Evolutionary conservation across 2,113 vertebrate genomes (phyloP), one percentile per base, ranked within the genome.

Genomic region (Osmerus mordax): DNA sequence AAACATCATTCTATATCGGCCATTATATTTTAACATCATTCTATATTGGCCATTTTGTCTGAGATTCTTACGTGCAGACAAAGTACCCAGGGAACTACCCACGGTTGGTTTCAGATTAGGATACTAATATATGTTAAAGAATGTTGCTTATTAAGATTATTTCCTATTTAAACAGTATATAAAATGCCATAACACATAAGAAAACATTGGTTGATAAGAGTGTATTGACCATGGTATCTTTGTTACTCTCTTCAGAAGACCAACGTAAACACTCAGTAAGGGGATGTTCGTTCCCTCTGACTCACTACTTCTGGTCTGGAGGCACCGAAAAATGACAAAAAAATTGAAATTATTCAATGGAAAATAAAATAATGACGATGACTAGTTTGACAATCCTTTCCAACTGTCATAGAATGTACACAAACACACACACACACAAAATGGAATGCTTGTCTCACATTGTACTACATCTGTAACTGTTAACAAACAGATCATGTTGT

Each of bases 281-380:
- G 89, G 89, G 84, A 85, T 36, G 32, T 87, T 85, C 86, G 81
- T 90, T 87, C 90, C 81, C 87, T 89, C 89, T 91, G 88, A 90
- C 89, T 90, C 87, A 87, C 83, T 81, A 82, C 84, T 85, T 67
- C 70, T 87, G 88, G 86, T 89, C 89, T 88, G 83, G 89, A 87
- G 88, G 87, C 85, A 91, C 84, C 77, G 70, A 67, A 75, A 82
- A 75, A 68, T 29, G 28, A 54, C 65, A 51, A 67, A 82, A 73
- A 83, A 74, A 70, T 88, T 86, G 87, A 88, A 90, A 85, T 69
- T 89, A 88, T 91, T 90, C 82, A 90, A 89, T 87, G 83, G 88
- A 88, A 86, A 92, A 91, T 91, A 90, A 92, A 91, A 91, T 85
- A 88, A 87, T 89, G 78, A 86, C 74, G 88, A 87, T 80, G 78